These are phyloP conservation scores for Xenentodon cancila DNA, from an alignment of 2,797 vertebrate species.

Conservation along the genomic window DNA sequence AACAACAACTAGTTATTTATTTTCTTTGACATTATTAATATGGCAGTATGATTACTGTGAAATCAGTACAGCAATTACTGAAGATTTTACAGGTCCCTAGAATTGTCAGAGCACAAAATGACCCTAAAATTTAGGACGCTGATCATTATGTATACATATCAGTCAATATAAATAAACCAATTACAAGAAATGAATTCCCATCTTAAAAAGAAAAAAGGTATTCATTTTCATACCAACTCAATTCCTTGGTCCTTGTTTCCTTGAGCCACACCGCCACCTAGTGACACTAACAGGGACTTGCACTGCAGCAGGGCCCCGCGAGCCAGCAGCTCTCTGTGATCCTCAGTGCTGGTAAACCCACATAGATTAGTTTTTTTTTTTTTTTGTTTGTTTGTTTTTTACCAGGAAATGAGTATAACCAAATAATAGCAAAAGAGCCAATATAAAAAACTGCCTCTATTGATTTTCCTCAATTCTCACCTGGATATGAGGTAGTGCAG, in stretches of 20 bases:
- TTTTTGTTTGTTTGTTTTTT: too few species aligned
- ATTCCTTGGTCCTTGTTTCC: constrained; percentile 78
- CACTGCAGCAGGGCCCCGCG: constrained; percentile 81
- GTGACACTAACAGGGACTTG: constrained; percentile 81
- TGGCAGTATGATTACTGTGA: too few species aligned
- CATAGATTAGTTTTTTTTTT: too few species aligned
- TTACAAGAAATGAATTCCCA: neutral
- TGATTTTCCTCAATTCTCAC: constrained; percentile 68
- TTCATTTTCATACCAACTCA: constrained; percentile 85
- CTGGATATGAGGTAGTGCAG: constrained; percentile 93
- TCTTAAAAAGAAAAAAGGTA: neutral
- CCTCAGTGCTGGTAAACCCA: constrained; percentile 68
- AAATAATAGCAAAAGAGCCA: neutral
- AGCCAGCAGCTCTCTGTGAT: constrained; percentile 74
- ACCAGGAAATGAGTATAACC: neutral
- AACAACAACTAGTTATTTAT: too few species aligned
- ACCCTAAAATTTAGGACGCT: too few species aligned
- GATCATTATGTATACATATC: too few species aligned
- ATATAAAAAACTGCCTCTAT: neutral
- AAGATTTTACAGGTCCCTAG: too few species aligned
- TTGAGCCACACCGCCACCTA: constrained; percentile 81
- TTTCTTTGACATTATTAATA: too few species aligned
- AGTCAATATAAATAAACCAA: too few species aligned
- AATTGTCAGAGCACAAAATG: too few species aligned
- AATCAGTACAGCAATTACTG: too few species aligned